These are phyloP conservation scores for Phocides pigmalion DNA, from an alignment of 1,140 invertebrate species.

Conservation along the genomic window DNA sequence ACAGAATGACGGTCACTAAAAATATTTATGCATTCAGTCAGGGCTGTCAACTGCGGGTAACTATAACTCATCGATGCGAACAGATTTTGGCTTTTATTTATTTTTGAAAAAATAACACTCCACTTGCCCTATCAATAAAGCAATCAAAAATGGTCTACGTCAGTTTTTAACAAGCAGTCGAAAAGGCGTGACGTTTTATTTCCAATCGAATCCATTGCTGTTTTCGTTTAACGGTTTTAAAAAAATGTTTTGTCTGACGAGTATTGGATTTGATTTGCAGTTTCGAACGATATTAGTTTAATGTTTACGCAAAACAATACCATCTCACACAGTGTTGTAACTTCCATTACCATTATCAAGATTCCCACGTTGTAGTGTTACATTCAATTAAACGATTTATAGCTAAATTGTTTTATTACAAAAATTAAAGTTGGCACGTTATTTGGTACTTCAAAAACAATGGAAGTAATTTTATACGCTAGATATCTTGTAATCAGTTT, in stretches of 20 bases:
- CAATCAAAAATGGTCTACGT: slow-evolving; percentile 49
- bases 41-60: slow-evolving; percentile 40
- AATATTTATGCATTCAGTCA: slow-evolving; percentile 55
- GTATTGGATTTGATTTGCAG: slow-evolving; percentile 1
- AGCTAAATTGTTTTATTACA: too few species aligned
- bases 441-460: too few species aligned
- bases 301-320: too few species aligned
- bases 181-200: neutral
- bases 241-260: neutral
- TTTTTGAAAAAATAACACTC: slow-evolving; percentile 53
- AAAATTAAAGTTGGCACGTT: too few species aligned
- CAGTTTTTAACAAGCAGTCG: slow-evolving; percentile 15
- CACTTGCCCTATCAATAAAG: slow-evolving; percentile 47
- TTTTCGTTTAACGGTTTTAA: neutral
- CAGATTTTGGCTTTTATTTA: slow-evolving; percentile 68
- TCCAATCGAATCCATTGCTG: slow-evolving; percentile 20
- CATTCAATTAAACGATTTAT: too few species aligned
- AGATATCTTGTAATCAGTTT: too few species aligned
- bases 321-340: too few species aligned
- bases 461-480: too few species aligned
- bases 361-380: too few species aligned
- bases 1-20: slow-evolving; percentile 38
- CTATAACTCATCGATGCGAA: slow-evolving; percentile 50
- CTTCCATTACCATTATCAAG: too few species aligned
- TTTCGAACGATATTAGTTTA: too few species aligned